Evolutionary conservation across 2,888 invertebrate species (phyloP), one percentile per base, ranked within the genome.

Genomic region (Silvanus unidentatus): DNA sequence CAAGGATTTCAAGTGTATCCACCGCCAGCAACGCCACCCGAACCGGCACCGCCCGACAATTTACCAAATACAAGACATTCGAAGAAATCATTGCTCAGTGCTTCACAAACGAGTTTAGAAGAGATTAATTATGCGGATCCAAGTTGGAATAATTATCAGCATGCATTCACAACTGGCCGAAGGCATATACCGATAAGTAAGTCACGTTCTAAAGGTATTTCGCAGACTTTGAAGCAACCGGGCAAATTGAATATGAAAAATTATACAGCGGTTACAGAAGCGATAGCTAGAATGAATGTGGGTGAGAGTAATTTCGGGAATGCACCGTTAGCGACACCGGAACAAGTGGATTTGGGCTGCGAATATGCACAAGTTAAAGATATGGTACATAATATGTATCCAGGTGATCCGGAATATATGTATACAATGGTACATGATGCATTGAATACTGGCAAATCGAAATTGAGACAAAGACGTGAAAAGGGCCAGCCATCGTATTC

Each of bases 221-320:
- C 82, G 55, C 82, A 83, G 67, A 84, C 83, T 22, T 65, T 84
- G 52, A 84, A 84, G 80, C 89, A 91, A 81, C 91, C 92, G 11
- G 92, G 92, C 45, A 91, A 91, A 73, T 73, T 93, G 66, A 91
- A 93, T 68, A 76, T 91, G 77, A 89, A 88, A 71, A 90, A 91
- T 69, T 93, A 86, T 70, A 85, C 88, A 39, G 82, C 90, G 72
- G 90, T 93, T 48, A 89, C 89, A 60, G 90, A 92, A 66, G 91
- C 89, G 3, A 81, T 93, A 55, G 78, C 79, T 72, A 73, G 81
- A 74, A 74, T 80, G 82, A 79, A 84, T 76, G 79, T 82, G 75
- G 72, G 67, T 63, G 72, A 65, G 63, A 67, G 71, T 60, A 72
- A 72, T 63, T 75, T 74, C 70, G 80, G 83, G 54, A 80, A 82